Percentiles rank a stretch among this genome's conserved stretches.
Evolutionary conservation across 1,140 invertebrate species (phyloP).

Genomic region (Callitettix versicolor): DNA sequence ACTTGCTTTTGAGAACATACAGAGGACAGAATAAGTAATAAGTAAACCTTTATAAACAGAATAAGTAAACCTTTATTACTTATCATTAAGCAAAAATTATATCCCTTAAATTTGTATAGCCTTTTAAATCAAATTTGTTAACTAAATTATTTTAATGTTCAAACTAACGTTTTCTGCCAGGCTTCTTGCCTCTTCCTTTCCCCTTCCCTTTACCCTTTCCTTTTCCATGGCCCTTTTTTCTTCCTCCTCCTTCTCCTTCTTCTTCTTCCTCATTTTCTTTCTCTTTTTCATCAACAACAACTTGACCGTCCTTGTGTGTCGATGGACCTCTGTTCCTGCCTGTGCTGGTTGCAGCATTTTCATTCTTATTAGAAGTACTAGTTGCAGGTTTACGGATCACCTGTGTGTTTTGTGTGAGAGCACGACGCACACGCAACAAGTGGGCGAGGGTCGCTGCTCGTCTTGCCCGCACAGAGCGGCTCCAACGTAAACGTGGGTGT

Average conservation of each 20-base stretch:
- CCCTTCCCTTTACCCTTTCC: conserved; percentile 31
- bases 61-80: too few species aligned
- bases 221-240: conserved; percentile 27
- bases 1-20: too few species aligned
- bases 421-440: conserved; percentile 14
- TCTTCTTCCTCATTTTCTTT: conserved; percentile 25
- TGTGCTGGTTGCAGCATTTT: not conserved
- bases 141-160: too few species aligned
- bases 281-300: conserved; percentile 13
- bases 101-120: too few species aligned
- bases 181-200: conserved; percentile 26
- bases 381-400: conserved; percentile 18
- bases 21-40: too few species aligned
- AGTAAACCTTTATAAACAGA: too few species aligned
- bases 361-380: not conserved
- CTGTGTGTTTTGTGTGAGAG: conserved; percentile 22
- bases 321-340: not conserved
- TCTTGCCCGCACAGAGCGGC: conserved; percentile 35
- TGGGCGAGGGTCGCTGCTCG: conserved; percentile 6
- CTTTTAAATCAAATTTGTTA: too few species aligned
- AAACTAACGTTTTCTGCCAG: conserved; percentile 28
- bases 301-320: not conserved
- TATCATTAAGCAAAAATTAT: too few species aligned
- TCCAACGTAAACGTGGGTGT: conserved; percentile 71
- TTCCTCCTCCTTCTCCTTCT: conserved; percentile 18